Percentiles rank a stretch among this genome's conserved stretches.
These are phyloP conservation scores for Drosophila koepferae DNA, from an alignment of 2,888 invertebrate species.

Conservation along the genomic window DNA sequence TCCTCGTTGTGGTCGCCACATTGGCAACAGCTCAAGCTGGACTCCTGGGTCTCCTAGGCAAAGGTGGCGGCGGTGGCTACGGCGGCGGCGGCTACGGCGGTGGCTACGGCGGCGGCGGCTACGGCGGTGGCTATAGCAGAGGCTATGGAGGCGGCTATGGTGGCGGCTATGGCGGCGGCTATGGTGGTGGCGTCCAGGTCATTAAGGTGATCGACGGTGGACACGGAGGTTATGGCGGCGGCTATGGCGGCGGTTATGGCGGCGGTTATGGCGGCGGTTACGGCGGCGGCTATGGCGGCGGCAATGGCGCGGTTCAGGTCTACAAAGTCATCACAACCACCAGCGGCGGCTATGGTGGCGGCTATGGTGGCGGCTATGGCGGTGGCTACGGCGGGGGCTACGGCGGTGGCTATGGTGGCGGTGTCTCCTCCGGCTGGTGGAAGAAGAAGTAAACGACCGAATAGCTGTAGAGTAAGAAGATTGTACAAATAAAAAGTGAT, in stretches of 20 bases:
- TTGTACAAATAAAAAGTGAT: conserved; percentile 19
- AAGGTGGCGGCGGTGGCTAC: conserved; percentile 55
- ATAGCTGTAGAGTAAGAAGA: conserved; percentile 12
- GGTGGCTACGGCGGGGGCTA: conserved; percentile 27
- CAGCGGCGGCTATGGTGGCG: conserved; percentile 18
- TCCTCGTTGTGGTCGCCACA: conserved; percentile 63
- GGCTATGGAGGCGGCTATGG: conserved; percentile 25
- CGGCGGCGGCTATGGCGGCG: conserved; percentile 38
- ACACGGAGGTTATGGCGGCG: conserved; percentile 28
- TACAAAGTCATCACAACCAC: no score
- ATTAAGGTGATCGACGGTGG: conserved; percentile 24
- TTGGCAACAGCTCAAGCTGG: conserved; percentile 67
- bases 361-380: conserved; percentile 33
- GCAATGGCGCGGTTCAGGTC: conserved; percentile 49
- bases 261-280: conserved; percentile 33
- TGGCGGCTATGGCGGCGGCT: conserved; percentile 41
- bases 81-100: conserved; percentile 37
- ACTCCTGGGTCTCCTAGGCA: conserved; percentile 58
- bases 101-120: conserved; percentile 25
- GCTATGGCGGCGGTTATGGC: conserved; percentile 30
- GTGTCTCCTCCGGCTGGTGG: conserved; percentile 64
- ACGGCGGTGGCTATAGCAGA: conserved; percentile 1
- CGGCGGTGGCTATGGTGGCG: conserved; percentile 33
- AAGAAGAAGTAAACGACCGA: conserved; percentile 64
- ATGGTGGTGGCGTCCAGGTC: conserved; percentile 29